Base-by-base conservation (phyloP, 2,888 invertebrate genomes). In the Escarpia spicata region DNA sequence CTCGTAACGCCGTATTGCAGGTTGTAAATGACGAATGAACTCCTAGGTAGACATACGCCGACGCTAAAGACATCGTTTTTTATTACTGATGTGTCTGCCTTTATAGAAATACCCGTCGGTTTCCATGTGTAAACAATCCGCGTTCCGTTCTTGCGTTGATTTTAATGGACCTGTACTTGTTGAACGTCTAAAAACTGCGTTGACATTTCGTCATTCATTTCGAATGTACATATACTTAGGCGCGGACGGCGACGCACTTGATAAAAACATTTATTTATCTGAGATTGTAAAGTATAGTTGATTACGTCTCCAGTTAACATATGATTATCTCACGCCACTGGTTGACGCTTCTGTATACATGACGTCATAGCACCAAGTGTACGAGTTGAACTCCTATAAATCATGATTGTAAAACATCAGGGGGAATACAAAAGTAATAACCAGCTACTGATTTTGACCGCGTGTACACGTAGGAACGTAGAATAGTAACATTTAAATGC, bases 41-140 rank as follows among this genome's bases (percentile, higher is more conserved):
- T 75, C 75, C 75, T 3, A 75, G 75, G 75, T 26, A 75, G 75
- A 75, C 75, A 52, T 26, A 75, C 75, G 75, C 75, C 26, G 8
- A 75, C 26, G 75, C 75, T 75, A 75, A 75, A 75, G 75, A 75
- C 75, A 26, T n/a, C 75, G 75, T 75, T n/a, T 75, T 75, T 75
- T 75, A 75, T 75, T 75, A 75, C 3, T 75, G n/a, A 26, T n/a
- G 26, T 75, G n/a, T 75, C 75, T 26, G 75, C 75, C 3, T 75
- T 75, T 75, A n/a, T 75, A 26, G 75, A n/a, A 75, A 75, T 75
- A 75, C 75, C 37, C 75, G 6, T 26, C 75, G 75, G 26, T n/a
- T 75, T 75, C 75, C 75, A 75, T 75, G 26, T 4, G 26, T 75
- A 75, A 75, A 75, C 75, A 26, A 75, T 52, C 52, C 52, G n/a